Base-by-base conservation (phyloP, 2,113 vertebrate species). In the Ramphastos sulfuratus region DNA sequence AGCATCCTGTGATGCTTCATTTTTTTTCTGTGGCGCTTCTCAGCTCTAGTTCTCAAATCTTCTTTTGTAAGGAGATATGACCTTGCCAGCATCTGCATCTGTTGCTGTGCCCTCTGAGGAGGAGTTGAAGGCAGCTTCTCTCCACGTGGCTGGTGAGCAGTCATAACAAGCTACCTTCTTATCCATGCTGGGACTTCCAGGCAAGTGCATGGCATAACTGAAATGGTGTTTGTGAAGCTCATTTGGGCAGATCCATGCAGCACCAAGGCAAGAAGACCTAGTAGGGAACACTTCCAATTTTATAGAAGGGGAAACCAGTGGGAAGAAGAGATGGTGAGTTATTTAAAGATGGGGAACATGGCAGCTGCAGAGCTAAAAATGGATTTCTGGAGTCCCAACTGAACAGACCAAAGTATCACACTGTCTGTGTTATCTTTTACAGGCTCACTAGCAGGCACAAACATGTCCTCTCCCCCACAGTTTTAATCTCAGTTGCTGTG, bases 371-470 rank as follows among this genome's bases (percentile, higher is more conserved):
- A 71, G 42, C 82, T 87, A 60, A 84, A 92, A 95, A 30, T 52
- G 78, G 31, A 8, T 91, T 60, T 87, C 37, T 87, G 85, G 85
- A 63, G 81, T 50, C 73, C 81, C 87, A 55, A 37, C 24, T 81
- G 52, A 60, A 25, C 7, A 94, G 86, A 70, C 84, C 87, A 66
- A 78, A 15, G 73, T 80, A 54, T 78, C 39, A 67, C 12, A 9
- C 78, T 56, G 80, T 15, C 66, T 35, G 37, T 83, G 86, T 69
- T 86, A 56, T 83, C 64, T 91, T 66, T 77, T 35, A 1, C 87
- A 96, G 80, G 83, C 95, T 95, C 89, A 18, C 80, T 78, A 65
- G 81, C 80, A 87, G 93, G 95, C 91, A 90, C 89, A 59, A 79
- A 78, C 82, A 61, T 42, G 82, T 63, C 27, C 79, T 35, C 90